Evolutionary conservation across 2,113 vertebrate species (phyloP).

Genomic region (Clarias macrocephalus): DNA sequence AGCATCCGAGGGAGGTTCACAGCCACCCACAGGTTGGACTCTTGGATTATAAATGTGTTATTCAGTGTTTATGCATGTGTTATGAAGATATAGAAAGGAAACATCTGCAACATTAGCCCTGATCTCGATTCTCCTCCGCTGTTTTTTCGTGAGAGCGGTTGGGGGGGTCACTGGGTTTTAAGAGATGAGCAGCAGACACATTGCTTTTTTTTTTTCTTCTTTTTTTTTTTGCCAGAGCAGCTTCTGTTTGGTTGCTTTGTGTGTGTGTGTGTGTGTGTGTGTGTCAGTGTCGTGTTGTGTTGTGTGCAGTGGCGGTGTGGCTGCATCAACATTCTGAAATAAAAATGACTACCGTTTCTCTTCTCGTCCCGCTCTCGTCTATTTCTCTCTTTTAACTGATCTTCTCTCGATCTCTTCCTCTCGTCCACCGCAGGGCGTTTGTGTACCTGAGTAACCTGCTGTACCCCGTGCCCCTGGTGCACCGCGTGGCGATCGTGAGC

Average conservation of each 20-base stretch:
- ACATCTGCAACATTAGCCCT: neutral
- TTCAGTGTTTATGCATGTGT: constrained; percentile 18
- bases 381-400: constrained; percentile 23
- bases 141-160: neutral
- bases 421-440: constrained; percentile 80
- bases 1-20: neutral
- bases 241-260: constrained; percentile 71
- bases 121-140: neutral
- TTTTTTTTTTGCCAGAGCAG: constrained; percentile 63
- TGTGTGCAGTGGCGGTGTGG: constrained; percentile 49
- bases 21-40: neutral
- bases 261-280: neutral
- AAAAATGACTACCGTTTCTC: neutral
- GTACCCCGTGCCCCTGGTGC: constrained; percentile 92
- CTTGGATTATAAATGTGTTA: neutral
- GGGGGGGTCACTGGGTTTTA: neutral
- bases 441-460: constrained; percentile 98
- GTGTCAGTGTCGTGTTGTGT: constrained; percentile 67
- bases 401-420: neutral
- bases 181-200: constrained; percentile 20
- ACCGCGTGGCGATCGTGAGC: constrained; percentile 94
- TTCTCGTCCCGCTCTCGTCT: neutral
- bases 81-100: neutral
- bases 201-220: constrained; percentile 55
- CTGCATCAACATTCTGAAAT: neutral